Percentiles rank a stretch among this genome's conserved stretches.
phyloP scores from a whole-genome alignment of 2,797 vertebrate species.

The Clamator glandarius region DNA sequence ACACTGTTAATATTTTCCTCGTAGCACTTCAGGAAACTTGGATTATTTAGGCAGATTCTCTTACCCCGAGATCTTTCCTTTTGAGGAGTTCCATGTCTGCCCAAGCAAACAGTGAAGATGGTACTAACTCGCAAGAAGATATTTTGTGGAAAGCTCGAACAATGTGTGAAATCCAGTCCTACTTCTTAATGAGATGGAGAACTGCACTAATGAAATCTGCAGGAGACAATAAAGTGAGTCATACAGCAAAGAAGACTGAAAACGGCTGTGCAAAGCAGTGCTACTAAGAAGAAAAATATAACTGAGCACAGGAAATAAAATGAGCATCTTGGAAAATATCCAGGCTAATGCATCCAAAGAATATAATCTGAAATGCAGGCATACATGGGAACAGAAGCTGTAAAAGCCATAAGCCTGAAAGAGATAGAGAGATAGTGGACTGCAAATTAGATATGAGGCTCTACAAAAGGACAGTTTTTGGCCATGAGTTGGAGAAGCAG shows the following conservation, averaged over 20 bases:
- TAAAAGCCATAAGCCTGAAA: conserved; percentile 64
- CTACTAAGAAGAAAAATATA: background rate
- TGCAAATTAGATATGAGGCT: conserved; percentile 61
- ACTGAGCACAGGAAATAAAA: conserved; percentile 48
- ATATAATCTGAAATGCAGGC: conserved; percentile 49
- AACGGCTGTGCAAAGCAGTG: conserved; percentile 7
- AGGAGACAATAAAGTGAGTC: conserved; percentile 69
- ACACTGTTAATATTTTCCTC: background rate
- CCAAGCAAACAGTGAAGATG: background rate
- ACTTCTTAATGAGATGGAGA: conserved; percentile 43
- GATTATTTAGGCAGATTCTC: background rate
- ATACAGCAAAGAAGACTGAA: conserved; percentile 21
- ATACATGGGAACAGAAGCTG: conserved; percentile 37
- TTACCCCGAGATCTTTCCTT: background rate
- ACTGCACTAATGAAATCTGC: conserved; percentile 65
- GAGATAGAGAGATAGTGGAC: conserved; percentile 53
- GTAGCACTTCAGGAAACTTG: background rate
- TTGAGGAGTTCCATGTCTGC: background rate
- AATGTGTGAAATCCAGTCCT: conserved; percentile 44
- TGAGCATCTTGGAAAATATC: conserved; percentile 62
- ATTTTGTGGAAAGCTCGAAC: conserved; percentile 49
- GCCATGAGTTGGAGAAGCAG: background rate
- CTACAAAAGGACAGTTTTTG: conserved; percentile 38
- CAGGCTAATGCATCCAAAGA: conserved; percentile 65
- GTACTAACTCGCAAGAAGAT: conserved; percentile 35